phyloP scores from a whole-genome alignment of 2,113 vertebrate species.

The Dromas ardeola region DNA sequence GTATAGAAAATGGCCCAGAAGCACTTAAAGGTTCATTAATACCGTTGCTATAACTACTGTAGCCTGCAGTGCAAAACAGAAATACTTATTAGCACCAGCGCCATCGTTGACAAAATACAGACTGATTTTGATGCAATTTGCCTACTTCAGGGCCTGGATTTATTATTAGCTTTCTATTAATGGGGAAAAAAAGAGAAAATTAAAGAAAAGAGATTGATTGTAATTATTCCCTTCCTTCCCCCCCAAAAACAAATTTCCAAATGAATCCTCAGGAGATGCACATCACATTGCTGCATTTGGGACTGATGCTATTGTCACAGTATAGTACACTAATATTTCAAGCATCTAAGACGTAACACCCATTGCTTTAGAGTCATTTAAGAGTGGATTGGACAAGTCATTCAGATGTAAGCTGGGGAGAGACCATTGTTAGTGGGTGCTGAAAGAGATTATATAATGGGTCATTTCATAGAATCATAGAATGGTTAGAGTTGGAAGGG shows the following conservation, averaged over 20 bases:
- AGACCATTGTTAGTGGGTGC: neutral
- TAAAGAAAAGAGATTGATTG: neutral
- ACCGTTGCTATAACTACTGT: slow-evolving; percentile 21
- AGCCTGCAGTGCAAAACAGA: neutral
- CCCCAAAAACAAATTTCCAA: neutral
- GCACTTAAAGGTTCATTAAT: neutral
- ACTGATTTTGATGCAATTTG: neutral
- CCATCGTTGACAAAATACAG: neutral
- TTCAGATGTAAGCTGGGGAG: rapidly evolving
- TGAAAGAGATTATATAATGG: neutral
- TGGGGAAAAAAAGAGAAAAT: neutral
- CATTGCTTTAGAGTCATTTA: neutral
- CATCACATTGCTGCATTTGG: neutral
- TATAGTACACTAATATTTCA: neutral
- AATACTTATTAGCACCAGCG: slow-evolving; percentile 1
- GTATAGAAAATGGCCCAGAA: neutral
- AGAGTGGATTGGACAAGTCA: neutral
- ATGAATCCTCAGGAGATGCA: neutral
- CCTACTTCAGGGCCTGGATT: neutral
- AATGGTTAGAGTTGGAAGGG: neutral
- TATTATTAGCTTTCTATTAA: neutral
- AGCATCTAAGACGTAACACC: neutral
- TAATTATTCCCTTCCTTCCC: neutral
- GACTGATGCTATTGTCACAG: neutral
- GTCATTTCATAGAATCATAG: neutral